phyloP scores from a whole-genome alignment of 2,797 vertebrate genomes.

The Helarctos malayanus region DNA sequence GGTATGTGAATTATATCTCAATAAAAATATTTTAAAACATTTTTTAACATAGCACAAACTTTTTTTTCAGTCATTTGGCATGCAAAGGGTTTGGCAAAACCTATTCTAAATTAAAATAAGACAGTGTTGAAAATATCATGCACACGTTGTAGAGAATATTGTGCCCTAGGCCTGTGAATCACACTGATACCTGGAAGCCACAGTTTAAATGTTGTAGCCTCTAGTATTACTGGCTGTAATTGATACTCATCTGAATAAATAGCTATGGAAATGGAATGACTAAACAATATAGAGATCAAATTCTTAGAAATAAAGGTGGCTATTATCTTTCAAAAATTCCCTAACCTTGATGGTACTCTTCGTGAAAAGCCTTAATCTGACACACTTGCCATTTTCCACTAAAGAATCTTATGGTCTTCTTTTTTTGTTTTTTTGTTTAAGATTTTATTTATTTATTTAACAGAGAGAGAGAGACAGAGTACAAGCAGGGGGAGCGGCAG shows the following conservation, averaged over 20 bases:
- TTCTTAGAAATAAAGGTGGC: slow-evolving; percentile 17
- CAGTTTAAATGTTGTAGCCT: slow-evolving; percentile 56
- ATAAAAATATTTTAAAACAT: slow-evolving; percentile 27
- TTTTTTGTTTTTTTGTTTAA: too few relatives aligned
- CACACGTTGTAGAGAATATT: slow-evolving; percentile 17
- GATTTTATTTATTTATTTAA: too few relatives aligned
- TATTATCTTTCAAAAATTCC: neutral
- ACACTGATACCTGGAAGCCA: slow-evolving; percentile 14
- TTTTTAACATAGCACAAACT: neutral
- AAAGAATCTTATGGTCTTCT: slow-evolving; percentile 12
- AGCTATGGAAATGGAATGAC: neutral
- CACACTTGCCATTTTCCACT: neutral
- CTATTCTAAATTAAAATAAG: slow-evolving; percentile 60
- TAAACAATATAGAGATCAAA: neutral
- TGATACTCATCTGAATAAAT: neutral
- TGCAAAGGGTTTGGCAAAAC: slow-evolving; percentile 56
- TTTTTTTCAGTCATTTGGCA: neutral
- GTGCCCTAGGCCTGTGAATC: neutral
- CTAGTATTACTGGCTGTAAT: slow-evolving; percentile 48
- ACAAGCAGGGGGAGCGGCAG: too few relatives aligned
- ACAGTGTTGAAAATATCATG: slow-evolving; percentile 69
- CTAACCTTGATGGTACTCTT: neutral
- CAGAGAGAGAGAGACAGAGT: too few relatives aligned
- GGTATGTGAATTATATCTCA: slow-evolving; percentile 29
- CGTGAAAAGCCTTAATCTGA: neutral